These are phyloP conservation scores for Tupaia tana DNA, from an alignment of 2,113 vertebrate species.

Conservation along the genomic window DNA sequence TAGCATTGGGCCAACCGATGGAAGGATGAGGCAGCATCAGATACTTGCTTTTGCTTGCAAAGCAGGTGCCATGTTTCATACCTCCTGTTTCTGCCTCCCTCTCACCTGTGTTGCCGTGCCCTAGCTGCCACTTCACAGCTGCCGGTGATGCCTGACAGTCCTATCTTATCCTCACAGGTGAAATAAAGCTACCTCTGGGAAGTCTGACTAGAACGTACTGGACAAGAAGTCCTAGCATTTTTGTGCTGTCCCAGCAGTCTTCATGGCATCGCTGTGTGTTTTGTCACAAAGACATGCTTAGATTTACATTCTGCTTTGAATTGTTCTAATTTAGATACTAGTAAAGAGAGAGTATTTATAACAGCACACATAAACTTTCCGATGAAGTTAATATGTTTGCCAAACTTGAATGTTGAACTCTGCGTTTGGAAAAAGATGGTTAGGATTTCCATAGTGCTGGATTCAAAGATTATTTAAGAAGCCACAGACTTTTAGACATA, in stretches of 20 bases:
- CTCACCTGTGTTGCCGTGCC: neutral
- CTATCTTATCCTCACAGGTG: slow-evolving; percentile 20
- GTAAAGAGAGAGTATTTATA: neutral
- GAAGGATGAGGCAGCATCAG: neutral
- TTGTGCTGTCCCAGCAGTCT: neutral
- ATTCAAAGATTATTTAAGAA: neutral
- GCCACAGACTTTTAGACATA: neutral
- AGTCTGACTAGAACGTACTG: neutral
- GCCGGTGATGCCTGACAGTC: neutral
- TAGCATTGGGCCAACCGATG: neutral
- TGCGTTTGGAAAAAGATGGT: neutral
- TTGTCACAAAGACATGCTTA: neutral
- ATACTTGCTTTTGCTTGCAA: slow-evolving; percentile 5
- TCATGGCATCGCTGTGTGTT: neutral
- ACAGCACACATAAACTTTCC: neutral
- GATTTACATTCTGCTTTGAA: slow-evolving; percentile 22
- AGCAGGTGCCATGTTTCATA: neutral
- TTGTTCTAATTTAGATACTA: neutral
- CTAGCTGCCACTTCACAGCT: neutral
- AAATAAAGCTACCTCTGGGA: neutral
- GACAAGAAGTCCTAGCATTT: neutral
- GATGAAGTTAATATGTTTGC: neutral
- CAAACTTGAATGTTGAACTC: neutral
- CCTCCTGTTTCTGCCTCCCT: neutral
- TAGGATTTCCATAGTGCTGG: neutral